Evolutionary conservation across 2,888 invertebrate genomes (phyloP), one percentile per base, ranked within the genome.

Genomic region (Notodonta dromedarius): DNA sequence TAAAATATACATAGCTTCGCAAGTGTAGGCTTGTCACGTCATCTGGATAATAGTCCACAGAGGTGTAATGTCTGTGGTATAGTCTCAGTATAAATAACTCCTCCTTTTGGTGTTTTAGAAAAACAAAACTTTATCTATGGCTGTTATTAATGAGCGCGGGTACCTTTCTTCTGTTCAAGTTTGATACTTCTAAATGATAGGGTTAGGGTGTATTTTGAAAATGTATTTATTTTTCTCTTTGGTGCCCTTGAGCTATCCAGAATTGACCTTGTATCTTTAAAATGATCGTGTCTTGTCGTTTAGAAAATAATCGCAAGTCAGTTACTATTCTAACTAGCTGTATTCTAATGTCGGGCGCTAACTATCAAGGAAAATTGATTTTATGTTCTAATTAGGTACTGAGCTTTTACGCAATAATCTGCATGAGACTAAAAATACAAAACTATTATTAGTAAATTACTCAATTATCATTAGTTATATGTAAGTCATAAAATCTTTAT

Each of bases 271-370:
- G 24, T 24, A 24, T 24, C 24, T 24, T 2, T 24, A 24, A 24
- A 24, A 24, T 24, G 1, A 24, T 24, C 24, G 24, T 24, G 24
- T 24, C 24, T 24, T 24, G 1, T 24, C 24, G 24, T 24, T 24
- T 24, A 24, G 24, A 24, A 46, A 46, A 46, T n/a, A 46, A n/a
- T 6, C 7, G 42, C 42, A 42, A 46, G 46, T n/a, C n/a, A 5
- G n/a, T 46, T 61, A 42, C 32, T 58, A 12, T 32, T 52, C 32
- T 66, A 59, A 63, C 59, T 13, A 58, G 59, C 56, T 40, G n/a
- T 8, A 54, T 62, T 59, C 59, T 51, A 46, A 46, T 46, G 3
- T n/a, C 1, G 46, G 5, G 5, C 13, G 46, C 9, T 42, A 42
- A 42, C 9, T 42, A 42, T 42, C 7, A n/a, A n/a, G 1, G 3